Evolutionary conservation across 53 echinoderm and acorn worm species (phyloP), one percentile per base, ranked within the genome.

Genomic region (Glandiceps talaboti): DNA sequence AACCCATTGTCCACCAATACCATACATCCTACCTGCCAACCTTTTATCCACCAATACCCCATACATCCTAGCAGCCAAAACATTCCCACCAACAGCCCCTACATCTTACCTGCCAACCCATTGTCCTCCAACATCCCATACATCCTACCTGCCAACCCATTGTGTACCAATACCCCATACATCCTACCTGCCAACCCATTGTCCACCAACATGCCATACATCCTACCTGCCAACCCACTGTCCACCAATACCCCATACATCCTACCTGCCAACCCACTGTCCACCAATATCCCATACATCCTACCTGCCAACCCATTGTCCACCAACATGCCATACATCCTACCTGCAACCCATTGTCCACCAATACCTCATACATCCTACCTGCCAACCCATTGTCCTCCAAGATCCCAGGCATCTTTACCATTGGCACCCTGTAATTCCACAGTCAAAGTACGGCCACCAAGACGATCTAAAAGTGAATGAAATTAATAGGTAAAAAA

Each of bases 151-250:
- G 74, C 77, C 73, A 30, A 87, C 87, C 27, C 85, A 85, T n/a
- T 85, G n/a, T n/a, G n/a, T n/a, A n/a, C n/a, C n/a, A n/a, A n/a
- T n/a, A n/a, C n/a, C 92, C 92, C n/a, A 95, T 1, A 85, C 77
- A 80, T 95, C 96, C 28, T 86, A 81, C 28, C 94, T 91, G 74
- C n/a, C n/a, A n/a, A n/a, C n/a, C n/a, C n/a, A n/a, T n/a, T n/a
- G n/a, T n/a, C n/a, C n/a, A n/a, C n/a, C n/a, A n/a, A n/a, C n/a
- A n/a, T n/a, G n/a, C n/a, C n/a, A n/a, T n/a, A n/a, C n/a, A n/a
- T n/a, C n/a, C n/a, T 85, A 95, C 96, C 89, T 95, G 6, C 92
- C 94, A 45, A 95, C 85, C 96, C 96, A 95, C 82, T 95, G 96
- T 27, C 96, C 96, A 27, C 96, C 96, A 28, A 95, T 77, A 72